Evolutionary conservation across 2,888 invertebrate genomes (phyloP).

Genomic region (Stenodera caucasica): DNA sequence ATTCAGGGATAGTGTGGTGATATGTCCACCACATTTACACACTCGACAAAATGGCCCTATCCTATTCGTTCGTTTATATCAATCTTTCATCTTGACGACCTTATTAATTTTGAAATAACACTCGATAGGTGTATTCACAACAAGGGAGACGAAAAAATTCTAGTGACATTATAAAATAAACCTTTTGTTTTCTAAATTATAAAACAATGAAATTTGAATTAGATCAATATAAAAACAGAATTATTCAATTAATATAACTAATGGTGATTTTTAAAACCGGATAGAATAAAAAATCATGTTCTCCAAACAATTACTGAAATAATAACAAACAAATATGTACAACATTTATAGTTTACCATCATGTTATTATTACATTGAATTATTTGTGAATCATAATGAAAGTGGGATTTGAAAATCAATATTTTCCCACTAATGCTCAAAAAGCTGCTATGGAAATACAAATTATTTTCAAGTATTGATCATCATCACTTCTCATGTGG

Average conservation of each 20-base stretch:
- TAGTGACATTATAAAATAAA: background rate
- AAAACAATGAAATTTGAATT: background rate
- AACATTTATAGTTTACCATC: background rate
- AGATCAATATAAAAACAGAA: background rate
- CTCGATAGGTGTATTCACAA: background rate
- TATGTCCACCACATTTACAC: background rate
- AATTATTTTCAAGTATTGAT: no score
- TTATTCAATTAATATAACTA: background rate
- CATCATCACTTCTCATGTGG: no score
- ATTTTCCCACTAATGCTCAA: background rate
- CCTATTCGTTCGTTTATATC: background rate
- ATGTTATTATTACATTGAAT: slow-evolving; percentile 2
- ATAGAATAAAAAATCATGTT: background rate
- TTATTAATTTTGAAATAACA: slow-evolving; percentile 25
- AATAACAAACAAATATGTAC: slow-evolving; percentile 1
- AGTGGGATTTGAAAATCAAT: slow-evolving; percentile 9
- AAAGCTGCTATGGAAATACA: background rate
- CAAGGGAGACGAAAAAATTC: no score
- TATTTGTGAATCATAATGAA: slow-evolving; percentile 12
- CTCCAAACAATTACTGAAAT: background rate
- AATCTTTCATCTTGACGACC: slow-evolving; percentile 4
- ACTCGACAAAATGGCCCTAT: background rate
- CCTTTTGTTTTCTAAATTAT: background rate
- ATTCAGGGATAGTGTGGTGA: slow-evolving; percentile 11
- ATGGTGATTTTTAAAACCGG: no score